Evolutionary conservation across 1,140 invertebrate species (phyloP), one percentile per base, ranked within the genome.

Genomic region (Zaprionus gabonicus): DNA sequence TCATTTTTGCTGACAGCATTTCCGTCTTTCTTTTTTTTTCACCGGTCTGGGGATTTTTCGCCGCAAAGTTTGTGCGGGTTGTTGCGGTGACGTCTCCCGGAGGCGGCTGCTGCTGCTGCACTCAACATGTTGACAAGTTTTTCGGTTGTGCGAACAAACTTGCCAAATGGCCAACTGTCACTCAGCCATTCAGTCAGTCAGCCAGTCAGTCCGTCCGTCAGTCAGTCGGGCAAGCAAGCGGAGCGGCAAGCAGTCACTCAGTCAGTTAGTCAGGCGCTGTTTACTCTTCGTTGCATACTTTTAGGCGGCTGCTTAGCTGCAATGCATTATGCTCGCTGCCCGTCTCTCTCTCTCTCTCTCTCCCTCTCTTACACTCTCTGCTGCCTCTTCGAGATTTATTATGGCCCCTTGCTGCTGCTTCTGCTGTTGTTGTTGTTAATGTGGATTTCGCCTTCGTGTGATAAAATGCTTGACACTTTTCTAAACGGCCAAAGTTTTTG

Each of bases 391-490:
- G 71, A 88, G 81, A 87, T 87, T 88, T 87, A 87, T 87, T 88
- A 70, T 71, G 60, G 80, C 73, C 53, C 36, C 46, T 20, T 41
- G 34, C 59, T 58, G 53, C 38, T 38, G 63, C 27, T 76, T 13
- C 31, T 70, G 53, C 9, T 12, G 15, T 10, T 46, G 41, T 38
- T 76, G 58, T 65, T 67, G 67, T 67, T 84, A 72, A 36, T 79
- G 75, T 69, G 75, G 78, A 79, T 69, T 74, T 69, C 55, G 78
- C 70, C 70, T 62, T 69, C 68, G 71, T 78, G 85, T 88, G 85
- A 88, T 88, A 88, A 88, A 88, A 88, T 90, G 85, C 85, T 88
- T 88, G 85, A 88, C 84, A 88, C 84, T 88, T 90, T 90, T 81
- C 84, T 88, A 90, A 90, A 88, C 85, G 84, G 78, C 85, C 65